Percentiles rank a stretch among this genome's conserved stretches.
Evolutionary conservation across 2,113 vertebrate genomes (phyloP).

Genomic region (Myiopsitta monachus): DNA sequence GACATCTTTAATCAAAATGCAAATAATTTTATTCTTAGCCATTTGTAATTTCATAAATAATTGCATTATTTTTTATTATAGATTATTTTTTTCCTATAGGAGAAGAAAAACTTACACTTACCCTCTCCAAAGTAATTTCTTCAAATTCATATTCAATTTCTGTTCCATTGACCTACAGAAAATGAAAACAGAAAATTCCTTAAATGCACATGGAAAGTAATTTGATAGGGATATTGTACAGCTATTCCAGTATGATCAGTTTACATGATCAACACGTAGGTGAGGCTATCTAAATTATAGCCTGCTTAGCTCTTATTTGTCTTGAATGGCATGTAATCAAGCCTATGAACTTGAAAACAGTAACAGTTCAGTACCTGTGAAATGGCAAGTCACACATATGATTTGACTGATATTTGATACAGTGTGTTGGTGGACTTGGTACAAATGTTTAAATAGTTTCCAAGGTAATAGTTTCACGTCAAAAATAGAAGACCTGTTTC

Average conservation of each 20-base stretch:
- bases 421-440: rapidly evolving
- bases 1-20: background rate
- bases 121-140: conserved; percentile 96
- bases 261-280: background rate
- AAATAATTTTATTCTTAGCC: background rate
- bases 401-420: background rate
- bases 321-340: background rate
- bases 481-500: background rate
- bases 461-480: background rate
- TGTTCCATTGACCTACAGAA: conserved; percentile 90
- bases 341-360: background rate
- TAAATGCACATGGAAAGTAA: background rate
- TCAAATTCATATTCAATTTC: conserved; percentile 99
- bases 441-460: background rate
- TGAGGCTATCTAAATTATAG: background rate
- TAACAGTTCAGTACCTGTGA: background rate
- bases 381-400: background rate
- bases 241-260: background rate
- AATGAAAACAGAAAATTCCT: conserved; percentile 29
- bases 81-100: background rate
- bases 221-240: background rate
- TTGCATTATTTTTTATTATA: background rate
- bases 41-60: background rate
- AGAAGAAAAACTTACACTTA: conserved; percentile 71
- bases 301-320: background rate